Evolutionary conservation across 2,888 invertebrate species (phyloP).

Genomic region (Campoplex nolae): DNA sequence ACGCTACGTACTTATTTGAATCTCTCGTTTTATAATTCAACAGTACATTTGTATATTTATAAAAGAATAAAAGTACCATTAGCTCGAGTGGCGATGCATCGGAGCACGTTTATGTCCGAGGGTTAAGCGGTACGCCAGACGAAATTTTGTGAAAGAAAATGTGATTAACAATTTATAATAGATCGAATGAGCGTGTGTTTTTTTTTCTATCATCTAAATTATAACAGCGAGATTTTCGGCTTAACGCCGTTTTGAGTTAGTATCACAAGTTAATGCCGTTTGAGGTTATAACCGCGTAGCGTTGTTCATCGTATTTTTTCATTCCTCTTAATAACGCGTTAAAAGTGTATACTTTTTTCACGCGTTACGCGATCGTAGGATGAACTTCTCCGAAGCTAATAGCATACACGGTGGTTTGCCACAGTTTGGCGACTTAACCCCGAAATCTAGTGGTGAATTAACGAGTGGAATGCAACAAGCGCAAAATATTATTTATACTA

Average conservation of each 20-base stretch:
- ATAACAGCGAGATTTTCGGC: slow-evolving; percentile 11
- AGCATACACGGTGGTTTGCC: slow-evolving; percentile 78
- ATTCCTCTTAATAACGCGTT: slow-evolving; percentile 1
- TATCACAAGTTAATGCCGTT: slow-evolving; percentile 30
- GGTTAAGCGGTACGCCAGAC: slow-evolving; percentile 17
- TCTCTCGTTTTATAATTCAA: slow-evolving; percentile 14
- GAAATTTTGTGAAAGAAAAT: slow-evolving; percentile 32
- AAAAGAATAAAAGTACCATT: slow-evolving; percentile 29
- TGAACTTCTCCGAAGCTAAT: slow-evolving; percentile 80
- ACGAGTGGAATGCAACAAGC: slow-evolving; percentile 74
- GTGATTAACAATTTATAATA: slow-evolving; percentile 37
- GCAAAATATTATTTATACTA: slow-evolving; percentile 78
- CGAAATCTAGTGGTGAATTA: slow-evolving; percentile 75
- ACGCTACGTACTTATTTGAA: slow-evolving; percentile 23
- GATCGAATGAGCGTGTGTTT: slow-evolving; percentile 18
- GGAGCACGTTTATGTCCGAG: slow-evolving; percentile 10
- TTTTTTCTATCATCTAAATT: background rate
- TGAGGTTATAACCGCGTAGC: slow-evolving; percentile 38
- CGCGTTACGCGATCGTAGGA: slow-evolving; percentile 62
- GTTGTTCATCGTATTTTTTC: background rate
- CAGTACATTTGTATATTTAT: slow-evolving; percentile 16
- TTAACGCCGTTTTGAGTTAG: slow-evolving; percentile 6
- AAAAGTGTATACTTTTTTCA: background rate
- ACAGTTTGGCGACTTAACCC: slow-evolving; percentile 81
- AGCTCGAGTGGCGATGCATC: slow-evolving; percentile 35